Conservation (phyloP, 92 coral and sea anemone species). For the Porites cylindrica region DNA sequence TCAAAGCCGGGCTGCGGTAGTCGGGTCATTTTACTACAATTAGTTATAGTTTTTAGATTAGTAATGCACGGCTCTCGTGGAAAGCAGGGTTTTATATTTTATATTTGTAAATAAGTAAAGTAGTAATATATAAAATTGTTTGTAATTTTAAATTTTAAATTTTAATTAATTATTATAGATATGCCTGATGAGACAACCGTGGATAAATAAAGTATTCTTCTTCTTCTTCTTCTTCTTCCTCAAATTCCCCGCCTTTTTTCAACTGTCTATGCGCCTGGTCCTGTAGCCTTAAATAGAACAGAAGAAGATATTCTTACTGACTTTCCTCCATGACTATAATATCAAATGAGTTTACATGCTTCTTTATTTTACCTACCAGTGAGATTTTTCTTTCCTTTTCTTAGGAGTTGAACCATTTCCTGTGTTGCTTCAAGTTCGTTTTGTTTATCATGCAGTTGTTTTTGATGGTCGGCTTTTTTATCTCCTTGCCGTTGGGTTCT, state of each 20-base stretch:
- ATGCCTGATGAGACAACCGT: too few species aligned
- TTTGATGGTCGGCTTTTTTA: conserved; percentile 47
- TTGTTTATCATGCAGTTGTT: conserved; percentile 70
- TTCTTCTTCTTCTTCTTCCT: too few species aligned
- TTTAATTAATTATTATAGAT: too few species aligned
- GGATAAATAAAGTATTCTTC: too few species aligned
- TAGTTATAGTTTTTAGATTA: too few species aligned
- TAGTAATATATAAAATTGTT: too few species aligned
- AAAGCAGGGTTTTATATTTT: too few species aligned
- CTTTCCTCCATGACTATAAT: neutral
- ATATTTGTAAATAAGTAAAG: too few species aligned
- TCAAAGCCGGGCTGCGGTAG: too few species aligned
- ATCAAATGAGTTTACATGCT: neutral
- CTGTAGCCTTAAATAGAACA: conserved; percentile 66
- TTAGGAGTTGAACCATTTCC: conserved; percentile 68
- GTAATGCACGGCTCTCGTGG: too few species aligned
- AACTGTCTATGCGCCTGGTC: conserved; percentile 95
- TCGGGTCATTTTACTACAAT: too few species aligned
- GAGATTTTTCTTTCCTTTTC: conserved; percentile 75
- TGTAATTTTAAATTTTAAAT: too few species aligned
- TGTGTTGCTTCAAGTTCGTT: conserved; percentile 83
- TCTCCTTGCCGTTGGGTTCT: conserved; percentile 1
- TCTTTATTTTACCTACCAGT: conserved; percentile 71
- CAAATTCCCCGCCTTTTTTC: conserved; percentile 89
- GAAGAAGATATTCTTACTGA: neutral